Evolutionary conservation across 2,797 vertebrate species (phyloP), one percentile per base, ranked within the genome.

Genomic region (Balearica regulorum): DNA sequence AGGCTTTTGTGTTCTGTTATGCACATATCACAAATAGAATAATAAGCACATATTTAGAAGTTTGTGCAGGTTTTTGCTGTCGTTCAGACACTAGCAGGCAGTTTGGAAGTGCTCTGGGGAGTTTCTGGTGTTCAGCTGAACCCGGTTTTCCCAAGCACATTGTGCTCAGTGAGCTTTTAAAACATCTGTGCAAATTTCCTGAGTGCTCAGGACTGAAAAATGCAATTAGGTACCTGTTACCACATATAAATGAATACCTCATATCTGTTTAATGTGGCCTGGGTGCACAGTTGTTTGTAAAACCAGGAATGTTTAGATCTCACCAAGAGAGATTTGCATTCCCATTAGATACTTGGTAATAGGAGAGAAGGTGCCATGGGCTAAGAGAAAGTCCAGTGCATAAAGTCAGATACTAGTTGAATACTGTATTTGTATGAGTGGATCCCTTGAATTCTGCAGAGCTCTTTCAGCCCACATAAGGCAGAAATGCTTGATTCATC

Each of bases 101-200:
- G 79, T 90, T 88, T 71, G 53, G 72, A 88, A 84, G 80, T 75
- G 83, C 88, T 90, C 88, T 95, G 65, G 90, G 85, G 94, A 81
- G 73, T 88, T 91, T 57, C 76, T 94, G 58, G 44, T 81, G 49
- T 89, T 94, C 46, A 25, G 1, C 5, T 28, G 33, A 57, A 90
- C 31, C 60, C 0, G 1, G 43, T 77, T 90, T 91, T 80, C 72
- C 88, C 72, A 75, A 91, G 65, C 69, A 65, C 46, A 21, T 75
- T 29, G 22, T 91, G 90, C 62, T 96, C 41, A 14, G n/a, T 0
- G 20, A 95, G 85, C 76, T 90, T 88, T 65, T 83, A 61, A 86
- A 95, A 88, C 93, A 88, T 80, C 91, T 95, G 72, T 83, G 83
- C 54, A 54, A 10, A 81, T 95, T 94, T 96, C 77, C 76, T 86